Base-by-base conservation (phyloP, 1,140 invertebrate species). In the Hermetia illucens region DNA sequence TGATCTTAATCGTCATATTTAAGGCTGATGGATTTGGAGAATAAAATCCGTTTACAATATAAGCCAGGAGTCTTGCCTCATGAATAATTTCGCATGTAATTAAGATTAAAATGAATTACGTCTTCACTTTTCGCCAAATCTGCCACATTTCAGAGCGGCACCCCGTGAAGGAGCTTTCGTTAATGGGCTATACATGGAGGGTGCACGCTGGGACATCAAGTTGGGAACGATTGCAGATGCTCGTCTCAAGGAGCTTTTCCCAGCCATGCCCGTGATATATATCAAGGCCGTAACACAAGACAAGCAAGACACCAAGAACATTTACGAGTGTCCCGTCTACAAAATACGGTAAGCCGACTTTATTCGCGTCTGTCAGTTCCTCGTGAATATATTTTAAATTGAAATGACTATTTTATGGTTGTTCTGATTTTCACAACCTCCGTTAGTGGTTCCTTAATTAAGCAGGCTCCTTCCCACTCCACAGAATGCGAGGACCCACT, bases 281-380 rank as follows among this genome's bases (percentile, higher is more conserved):
- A 77, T 95, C 31, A 90, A 79, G 58, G 82, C 82, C 3, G 77
- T 82, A 21, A 79, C 78, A 2, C 82, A 89, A 49, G 91, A 95
- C 55, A 89, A 94, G 55, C 75, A 83, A 53, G 91, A 96, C 44
- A 59, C 74, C 1, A 71, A 79, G 41, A 92, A 87, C 55, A 70
- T 89, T 39, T 95, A 95, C 54, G 83, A 89, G 47, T 94, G 91
- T 62, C 90, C 92, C 3, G 79, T 94, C 1, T 95, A 95, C 58
- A 92, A 92, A 63, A 94, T 87, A 6, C 71, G 81, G 69, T 69
- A 50, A 64, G 55, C 24, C n/a, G n/a, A n/a, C n/a, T n/a, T n/a
- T n/a, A n/a, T n/a, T n/a, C n/a, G n/a, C n/a, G n/a, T n/a, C n/a
- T n/a, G n/a, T n/a, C n/a, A n/a, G n/a, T n/a, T n/a, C n/a, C n/a